These are phyloP conservation scores for Sceloporus tristichus DNA, from an alignment of 2,113 vertebrate species.

Conservation along the genomic window DNA sequence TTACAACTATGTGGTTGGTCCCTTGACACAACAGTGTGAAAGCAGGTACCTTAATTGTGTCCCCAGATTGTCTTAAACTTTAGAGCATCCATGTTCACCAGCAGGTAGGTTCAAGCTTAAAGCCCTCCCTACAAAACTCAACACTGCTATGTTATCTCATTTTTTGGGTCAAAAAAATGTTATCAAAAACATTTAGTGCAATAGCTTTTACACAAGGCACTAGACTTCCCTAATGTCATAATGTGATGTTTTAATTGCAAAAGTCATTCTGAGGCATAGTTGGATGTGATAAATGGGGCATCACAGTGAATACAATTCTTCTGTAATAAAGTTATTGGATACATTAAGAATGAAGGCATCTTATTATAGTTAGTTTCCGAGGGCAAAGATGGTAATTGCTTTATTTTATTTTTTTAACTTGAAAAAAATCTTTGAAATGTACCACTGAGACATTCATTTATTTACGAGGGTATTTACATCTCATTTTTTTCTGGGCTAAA, in stretches of 20 bases:
- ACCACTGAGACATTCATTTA: background rate
- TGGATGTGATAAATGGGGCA: background rate
- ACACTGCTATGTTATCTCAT: conserved; percentile 49
- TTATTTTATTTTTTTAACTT: background rate
- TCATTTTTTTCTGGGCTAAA: background rate
- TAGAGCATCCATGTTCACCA: conserved; percentile 63
- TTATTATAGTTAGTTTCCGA: background rate
- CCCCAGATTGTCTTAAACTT: conserved; percentile 60
- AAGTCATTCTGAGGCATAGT: conserved; percentile 34
- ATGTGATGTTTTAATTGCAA: conserved; percentile 52
- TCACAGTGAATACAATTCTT: conserved; percentile 8
- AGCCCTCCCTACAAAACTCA: conserved; percentile 49
- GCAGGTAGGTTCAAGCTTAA: conserved; percentile 56
- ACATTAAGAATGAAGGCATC: background rate
- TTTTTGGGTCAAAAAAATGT: conserved; percentile 26
- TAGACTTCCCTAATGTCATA: background rate
- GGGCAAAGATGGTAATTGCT: background rate
- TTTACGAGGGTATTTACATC: background rate
- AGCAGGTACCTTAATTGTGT: conserved; percentile 61
- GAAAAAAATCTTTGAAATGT: background rate
- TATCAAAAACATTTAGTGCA: conserved; percentile 32
- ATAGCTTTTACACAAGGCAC: background rate
- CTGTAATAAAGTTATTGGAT: conserved; percentile 8
- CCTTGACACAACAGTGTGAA: conserved; percentile 22
- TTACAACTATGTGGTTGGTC: conserved; percentile 8